These are phyloP conservation scores for Diarsia brunnea DNA, from an alignment of 2,888 invertebrate genomes.

Conservation along the genomic window DNA sequence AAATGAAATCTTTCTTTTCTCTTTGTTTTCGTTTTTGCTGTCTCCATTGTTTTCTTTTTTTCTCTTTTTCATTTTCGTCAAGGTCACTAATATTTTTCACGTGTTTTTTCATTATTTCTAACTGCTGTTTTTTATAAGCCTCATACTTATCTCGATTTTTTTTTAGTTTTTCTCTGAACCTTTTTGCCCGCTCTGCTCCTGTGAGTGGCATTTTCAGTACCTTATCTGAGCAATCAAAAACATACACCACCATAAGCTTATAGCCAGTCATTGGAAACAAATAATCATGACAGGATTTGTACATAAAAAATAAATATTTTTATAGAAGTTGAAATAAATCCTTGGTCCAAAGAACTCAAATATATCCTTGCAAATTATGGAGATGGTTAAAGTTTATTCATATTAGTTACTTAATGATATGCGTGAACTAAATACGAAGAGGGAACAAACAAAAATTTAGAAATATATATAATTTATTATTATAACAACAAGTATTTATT, in stretches of 20 bases:
- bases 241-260: background rate
- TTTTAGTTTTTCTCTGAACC: slow-evolving; percentile 1
- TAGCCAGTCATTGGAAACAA: background rate
- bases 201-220: background rate
- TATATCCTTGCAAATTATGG: background rate
- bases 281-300: background rate
- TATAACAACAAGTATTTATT: background rate
- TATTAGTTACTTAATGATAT: background rate
- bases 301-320: background rate
- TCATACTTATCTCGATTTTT: background rate
- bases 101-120: background rate
- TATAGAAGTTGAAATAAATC: background rate
- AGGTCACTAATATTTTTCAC: slow-evolving; percentile 1
- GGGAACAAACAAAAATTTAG: too few relatives aligned
- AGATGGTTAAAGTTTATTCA: background rate
- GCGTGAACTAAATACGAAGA: too few relatives aligned
- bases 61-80: background rate
- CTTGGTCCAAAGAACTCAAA: slow-evolving; percentile 5
- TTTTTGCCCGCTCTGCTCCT: background rate
- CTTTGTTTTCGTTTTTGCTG: too few relatives aligned
- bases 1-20: too few relatives aligned
- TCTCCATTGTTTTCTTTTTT: background rate
- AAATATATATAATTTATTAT: background rate
- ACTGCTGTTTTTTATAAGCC: background rate
- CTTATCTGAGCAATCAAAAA: background rate